phyloP scores from a whole-genome alignment of 1,140 invertebrate species.

The Papilio xuthus region DNA sequence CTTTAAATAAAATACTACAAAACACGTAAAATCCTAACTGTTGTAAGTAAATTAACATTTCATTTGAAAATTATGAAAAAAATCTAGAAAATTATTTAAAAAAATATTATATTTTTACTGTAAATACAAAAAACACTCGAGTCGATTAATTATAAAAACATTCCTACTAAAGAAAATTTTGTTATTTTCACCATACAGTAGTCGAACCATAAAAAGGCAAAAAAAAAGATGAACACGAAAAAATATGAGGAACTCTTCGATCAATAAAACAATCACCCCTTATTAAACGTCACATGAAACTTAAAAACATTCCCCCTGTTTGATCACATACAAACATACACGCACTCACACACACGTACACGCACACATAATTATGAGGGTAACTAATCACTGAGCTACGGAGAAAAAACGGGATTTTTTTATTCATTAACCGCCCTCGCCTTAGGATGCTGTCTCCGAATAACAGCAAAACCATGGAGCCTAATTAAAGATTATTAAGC shows the following conservation, averaged over 20 bases:
- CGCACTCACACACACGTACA: conserved; percentile 60
- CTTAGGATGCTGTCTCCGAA: conserved; percentile 65
- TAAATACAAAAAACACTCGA: too few species aligned
- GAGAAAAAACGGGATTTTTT: conserved; percentile 78
- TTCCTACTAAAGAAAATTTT: neutral
- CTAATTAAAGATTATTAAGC: conserved; percentile 36
- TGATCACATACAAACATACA: conserved; percentile 43
- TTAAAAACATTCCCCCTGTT: conserved; percentile 54
- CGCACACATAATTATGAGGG: conserved; percentile 75
- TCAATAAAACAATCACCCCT: conserved; percentile 71
- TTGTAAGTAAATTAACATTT: too few species aligned
- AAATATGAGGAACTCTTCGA: conserved; percentile 42
- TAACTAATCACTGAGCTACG: conserved; percentile 79
- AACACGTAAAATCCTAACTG: too few species aligned
- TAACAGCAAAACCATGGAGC: conserved; percentile 55
- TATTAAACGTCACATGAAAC: conserved; percentile 68
- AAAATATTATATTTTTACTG: too few species aligned
- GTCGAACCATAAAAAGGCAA: neutral
- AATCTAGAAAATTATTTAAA: too few species aligned
- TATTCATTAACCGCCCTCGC: conserved; percentile 80
- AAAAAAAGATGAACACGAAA: neutral
- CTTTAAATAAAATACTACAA: too few species aligned
- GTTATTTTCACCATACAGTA: neutral
- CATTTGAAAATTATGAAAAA: too few species aligned
- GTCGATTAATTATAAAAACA: too few species aligned